Percentiles rank a stretch among this genome's conserved stretches.
Evolutionary conservation across 2,888 invertebrate genomes (phyloP).

Genomic region (Deroplatys truncata): DNA sequence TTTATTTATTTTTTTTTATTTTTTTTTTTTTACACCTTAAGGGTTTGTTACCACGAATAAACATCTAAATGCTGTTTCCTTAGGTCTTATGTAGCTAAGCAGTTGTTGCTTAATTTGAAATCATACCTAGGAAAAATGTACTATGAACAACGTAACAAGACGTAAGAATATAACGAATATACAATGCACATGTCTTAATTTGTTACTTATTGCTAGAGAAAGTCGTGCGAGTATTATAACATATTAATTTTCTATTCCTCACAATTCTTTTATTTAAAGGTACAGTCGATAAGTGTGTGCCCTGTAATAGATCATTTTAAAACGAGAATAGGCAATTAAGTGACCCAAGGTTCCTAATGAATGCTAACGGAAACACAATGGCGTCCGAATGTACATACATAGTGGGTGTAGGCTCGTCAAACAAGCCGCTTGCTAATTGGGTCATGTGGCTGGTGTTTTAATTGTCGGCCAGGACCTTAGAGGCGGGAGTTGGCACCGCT

Average conservation of each 20-base stretch:
- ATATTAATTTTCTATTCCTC: background rate
- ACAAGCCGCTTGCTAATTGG: slow-evolving; percentile 13
- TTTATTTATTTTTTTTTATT: too few species aligned
- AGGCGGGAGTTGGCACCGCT: background rate
- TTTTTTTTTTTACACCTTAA: too few species aligned
- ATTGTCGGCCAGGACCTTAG: background rate
- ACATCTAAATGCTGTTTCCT: too few species aligned
- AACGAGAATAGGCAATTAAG: background rate
- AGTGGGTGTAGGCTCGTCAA: background rate
- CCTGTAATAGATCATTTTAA: background rate
- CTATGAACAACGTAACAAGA: too few species aligned
- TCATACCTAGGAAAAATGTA: too few species aligned
- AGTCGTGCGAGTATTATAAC: too few species aligned
- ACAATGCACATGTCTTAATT: too few species aligned
- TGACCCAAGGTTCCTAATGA: background rate
- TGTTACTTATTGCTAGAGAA: too few species aligned
- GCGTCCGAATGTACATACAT: background rate
- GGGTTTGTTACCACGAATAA: too few species aligned
- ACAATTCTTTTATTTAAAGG: background rate
- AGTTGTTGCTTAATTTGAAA: too few species aligned
- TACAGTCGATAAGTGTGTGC: background rate
- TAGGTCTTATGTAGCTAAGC: too few species aligned
- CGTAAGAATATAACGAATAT: too few species aligned
- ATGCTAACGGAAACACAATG: background rate
- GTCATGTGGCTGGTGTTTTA: slow-evolving; percentile 9